Conservation (phyloP, 2,113 vertebrate genomes). For the Pedetes capensis region DNA sequence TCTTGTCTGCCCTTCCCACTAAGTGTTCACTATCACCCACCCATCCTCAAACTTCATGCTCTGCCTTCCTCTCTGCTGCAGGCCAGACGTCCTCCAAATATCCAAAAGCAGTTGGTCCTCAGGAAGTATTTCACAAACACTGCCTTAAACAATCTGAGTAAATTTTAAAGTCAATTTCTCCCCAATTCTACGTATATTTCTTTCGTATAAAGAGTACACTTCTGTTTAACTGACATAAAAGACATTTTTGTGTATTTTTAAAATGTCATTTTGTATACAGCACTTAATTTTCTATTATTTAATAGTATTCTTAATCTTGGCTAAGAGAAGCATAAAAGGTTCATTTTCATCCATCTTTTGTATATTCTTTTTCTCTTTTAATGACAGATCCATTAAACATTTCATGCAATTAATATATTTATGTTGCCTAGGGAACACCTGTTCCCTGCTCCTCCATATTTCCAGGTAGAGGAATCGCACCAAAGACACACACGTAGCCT, state of each 20-base stretch:
- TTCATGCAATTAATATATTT: not conserved
- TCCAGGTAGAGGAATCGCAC: not conserved
- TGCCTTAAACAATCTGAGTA: not conserved
- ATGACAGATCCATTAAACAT: not conserved
- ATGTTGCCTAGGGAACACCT: not conserved
- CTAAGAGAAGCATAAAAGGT: not conserved
- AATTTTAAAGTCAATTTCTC: not conserved
- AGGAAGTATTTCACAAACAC: not conserved
- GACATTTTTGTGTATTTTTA: not conserved
- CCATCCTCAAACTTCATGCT: not conserved
- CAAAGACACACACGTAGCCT: not conserved
- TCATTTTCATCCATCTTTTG: not conserved
- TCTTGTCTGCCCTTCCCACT: not conserved
- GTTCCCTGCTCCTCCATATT: not conserved
- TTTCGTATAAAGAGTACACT: not conserved
- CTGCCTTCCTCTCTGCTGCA: too few relatives aligned
- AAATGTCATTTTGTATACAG: not conserved
- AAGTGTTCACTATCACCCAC: fast-evolving
- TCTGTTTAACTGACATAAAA: not conserved
- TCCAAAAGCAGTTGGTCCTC: not conserved
- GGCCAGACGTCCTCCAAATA: not conserved
- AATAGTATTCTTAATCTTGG: not conserved
- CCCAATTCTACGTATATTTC: not conserved
- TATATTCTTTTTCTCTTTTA: not conserved
- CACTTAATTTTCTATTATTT: not conserved